Conservation (phyloP, 2,797 vertebrate species). For the Enteromius viviparus region DNA sequence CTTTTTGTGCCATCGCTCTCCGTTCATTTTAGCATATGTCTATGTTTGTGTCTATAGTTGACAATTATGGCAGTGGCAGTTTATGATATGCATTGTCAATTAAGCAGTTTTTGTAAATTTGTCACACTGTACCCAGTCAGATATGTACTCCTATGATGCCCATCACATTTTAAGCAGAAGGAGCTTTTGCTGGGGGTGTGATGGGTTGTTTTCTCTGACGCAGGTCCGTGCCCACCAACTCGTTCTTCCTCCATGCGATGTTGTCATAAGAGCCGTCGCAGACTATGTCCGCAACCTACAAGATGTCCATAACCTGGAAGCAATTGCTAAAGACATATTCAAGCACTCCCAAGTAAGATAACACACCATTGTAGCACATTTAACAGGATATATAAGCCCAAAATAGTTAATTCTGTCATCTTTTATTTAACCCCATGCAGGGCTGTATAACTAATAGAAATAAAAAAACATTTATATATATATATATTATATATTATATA, state of each 20-base stretch:
- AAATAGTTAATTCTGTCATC: background rate
- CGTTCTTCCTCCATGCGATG: slow-evolving; percentile 93
- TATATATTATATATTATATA: too few relatives aligned
- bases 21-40: background rate
- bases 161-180: slow-evolving; percentile 52
- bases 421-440: background rate
- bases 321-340: slow-evolving; percentile 93
- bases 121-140: slow-evolving; percentile 24
- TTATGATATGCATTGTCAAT: background rate
- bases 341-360: slow-evolving; percentile 89
- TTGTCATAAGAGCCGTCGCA: slow-evolving; percentile 93
- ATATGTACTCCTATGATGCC: slow-evolving; percentile 34
- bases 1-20: background rate
- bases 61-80: background rate
- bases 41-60: background rate
- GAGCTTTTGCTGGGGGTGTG: slow-evolving; percentile 50
- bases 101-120: background rate
- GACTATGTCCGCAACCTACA: slow-evolving; percentile 91
- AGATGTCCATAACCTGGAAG: slow-evolving; percentile 88
- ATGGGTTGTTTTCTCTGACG: slow-evolving; percentile 53
- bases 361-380: background rate
- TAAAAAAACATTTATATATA: too few relatives aligned
- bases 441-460: background rate
- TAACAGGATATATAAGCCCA: background rate
- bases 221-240: slow-evolving; percentile 96